Evolutionary conservation across 1,140 invertebrate genomes (phyloP), one percentile per base, ranked within the genome.

Genomic region (Plectrocnemia conspersa): DNA sequence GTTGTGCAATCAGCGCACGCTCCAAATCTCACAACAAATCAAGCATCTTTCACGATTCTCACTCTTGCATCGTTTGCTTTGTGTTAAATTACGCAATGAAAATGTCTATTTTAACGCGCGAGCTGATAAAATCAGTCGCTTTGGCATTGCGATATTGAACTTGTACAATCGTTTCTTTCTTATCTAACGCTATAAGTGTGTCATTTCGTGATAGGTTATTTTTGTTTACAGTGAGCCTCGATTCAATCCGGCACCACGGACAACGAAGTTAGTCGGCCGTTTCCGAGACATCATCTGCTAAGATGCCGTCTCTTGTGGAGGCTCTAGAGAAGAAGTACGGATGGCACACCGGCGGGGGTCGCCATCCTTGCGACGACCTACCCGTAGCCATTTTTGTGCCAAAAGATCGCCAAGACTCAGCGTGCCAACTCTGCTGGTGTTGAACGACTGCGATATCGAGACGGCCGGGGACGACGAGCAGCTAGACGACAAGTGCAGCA

Each of bases 381-480:
- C 70, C 85, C 61, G 82, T 88, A 36, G 84, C 85, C 53, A 90
- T 91, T 62, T 91, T 86, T 67, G 86, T 91, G 63, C 88, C 86
- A 18, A 88, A 64, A 79, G 85, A 45, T 85, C 85, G 2, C 88
- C 88, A 2, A 77, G 89, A 42, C 68, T 78, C 45, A 76, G 82
- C 63, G 85, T 93, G 42, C 91, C 91, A 5, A 83, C 87, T 0
- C 73, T 91, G n/a, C 72, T 94, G 44, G 89, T 91, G 33, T 77
- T 93, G n/a, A 91, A 92, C 63, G 88, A 91, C 66, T 91, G 88
- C 69, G 86, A 89, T 67, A 93, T 93, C 56, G 84, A 89, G 56
- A 84, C 82, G 56, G 89, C 88, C 35, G 91, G 91, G n/a, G 85
- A 88, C 65, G 82, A 85, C 15, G 77, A 82, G 27, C 82, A 83